A percentile compares a stretch with the other conserved stretches of the same genome.
These are phyloP conservation scores for Patella vulgata DNA, from an alignment of 1,140 invertebrate species.

Conservation along the genomic window DNA sequence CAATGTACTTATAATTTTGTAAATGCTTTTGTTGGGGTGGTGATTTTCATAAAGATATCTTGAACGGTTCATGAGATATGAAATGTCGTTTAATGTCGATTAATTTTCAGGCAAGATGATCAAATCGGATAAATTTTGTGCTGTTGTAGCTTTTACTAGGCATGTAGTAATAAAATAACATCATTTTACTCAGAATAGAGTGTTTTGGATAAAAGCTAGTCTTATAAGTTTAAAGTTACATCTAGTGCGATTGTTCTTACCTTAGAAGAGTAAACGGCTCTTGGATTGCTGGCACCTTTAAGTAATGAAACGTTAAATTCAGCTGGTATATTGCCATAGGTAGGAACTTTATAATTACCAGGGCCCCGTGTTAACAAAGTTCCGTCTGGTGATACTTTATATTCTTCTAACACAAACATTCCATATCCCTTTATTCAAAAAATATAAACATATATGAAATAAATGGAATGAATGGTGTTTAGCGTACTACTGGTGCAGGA, in stretches of 20 bases:
- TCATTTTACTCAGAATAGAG: neutral
- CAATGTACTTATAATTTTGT: no score
- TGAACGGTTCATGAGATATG: no score
- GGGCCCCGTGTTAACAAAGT: slow-evolving; percentile 85
- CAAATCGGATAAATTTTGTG: no score
- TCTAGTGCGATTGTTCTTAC: slow-evolving; percentile 65
- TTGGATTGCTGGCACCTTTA: slow-evolving; percentile 85
- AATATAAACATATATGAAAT: slow-evolving; percentile 11
- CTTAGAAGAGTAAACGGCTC: slow-evolving; percentile 95
- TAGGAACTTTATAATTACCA: slow-evolving; percentile 92
- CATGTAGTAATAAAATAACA: neutral
- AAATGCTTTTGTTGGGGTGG: no score
- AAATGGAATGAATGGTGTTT: neutral
- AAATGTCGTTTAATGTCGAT: no score
- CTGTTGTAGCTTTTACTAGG: no score
- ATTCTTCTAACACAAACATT: slow-evolving; percentile 89
- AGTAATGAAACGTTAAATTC: slow-evolving; percentile 94
- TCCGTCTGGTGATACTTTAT: slow-evolving; percentile 86
- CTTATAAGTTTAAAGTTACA: neutral
- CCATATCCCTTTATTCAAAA: slow-evolving; percentile 83
- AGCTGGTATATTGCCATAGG: slow-evolving; percentile 85
- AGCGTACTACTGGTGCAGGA: neutral
- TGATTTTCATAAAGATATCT: no score
- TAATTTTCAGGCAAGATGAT: no score
- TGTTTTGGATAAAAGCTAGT: no score